Evolutionary conservation across 2,888 invertebrate genomes (phyloP), one percentile per base, ranked within the genome.

Genomic region (Xestia sexstrigata): DNA sequence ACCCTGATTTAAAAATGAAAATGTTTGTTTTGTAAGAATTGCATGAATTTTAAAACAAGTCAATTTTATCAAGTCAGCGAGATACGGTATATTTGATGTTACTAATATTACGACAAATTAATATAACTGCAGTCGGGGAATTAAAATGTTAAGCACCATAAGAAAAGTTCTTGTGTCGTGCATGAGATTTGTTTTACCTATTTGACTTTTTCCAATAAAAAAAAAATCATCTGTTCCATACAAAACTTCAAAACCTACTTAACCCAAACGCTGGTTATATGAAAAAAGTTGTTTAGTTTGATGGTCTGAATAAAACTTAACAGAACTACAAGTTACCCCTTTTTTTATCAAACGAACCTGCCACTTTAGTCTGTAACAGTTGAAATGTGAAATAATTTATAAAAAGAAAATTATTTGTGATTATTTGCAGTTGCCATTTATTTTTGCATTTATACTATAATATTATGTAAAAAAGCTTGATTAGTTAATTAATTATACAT

Each of bases 401-500:
- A 39, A 26, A 58, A 70, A 68, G 4, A 30, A n/a, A 70, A 55
- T 62, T 70, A 58, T 66, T 70, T 79, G 77, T 84, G 76, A 81
- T 85, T 77, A 79, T 78, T 79, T 73, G 60, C 81, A 79, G 81
- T 84, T 83, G 82, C 86, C 83, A 83, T 89, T 80, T 83, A 75
- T 79, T 67, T 77, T 82, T 86, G 86, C 84, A 87, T 89, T 89
- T 89, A 85, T 82, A 65, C 66, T 55, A 62, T 77, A 35, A 5
- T 35, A 72, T 62, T 55, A 52, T 79, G 72, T 81, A 81, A 72
- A 83, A 83, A 82, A 66, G 35, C 55, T 79, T 79, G 75, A 82
- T 77, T 78, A 83, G 79, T 70, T 86, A 80, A 72, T 81, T 79
- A 83, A 72, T 81, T 79, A 83, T n/a, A n/a, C n/a, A n/a, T 81